These are phyloP conservation scores for Erannis defoliaria DNA, from an alignment of 2,888 invertebrate genomes.

Conservation along the genomic window DNA sequence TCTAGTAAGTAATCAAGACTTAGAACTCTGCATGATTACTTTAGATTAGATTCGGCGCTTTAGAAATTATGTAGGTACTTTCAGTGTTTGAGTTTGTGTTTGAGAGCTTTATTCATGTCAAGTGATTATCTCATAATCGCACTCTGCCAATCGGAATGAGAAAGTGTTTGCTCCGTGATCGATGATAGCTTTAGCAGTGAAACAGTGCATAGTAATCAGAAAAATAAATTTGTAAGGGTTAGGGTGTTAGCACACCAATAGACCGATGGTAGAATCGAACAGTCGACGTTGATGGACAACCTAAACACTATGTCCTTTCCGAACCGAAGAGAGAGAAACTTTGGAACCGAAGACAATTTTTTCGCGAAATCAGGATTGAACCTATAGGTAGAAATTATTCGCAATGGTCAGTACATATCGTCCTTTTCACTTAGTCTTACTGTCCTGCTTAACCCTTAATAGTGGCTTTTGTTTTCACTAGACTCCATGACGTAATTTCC, in stretches of 20 bases:
- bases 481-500: neutral
- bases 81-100: slow-evolving; percentile 28
- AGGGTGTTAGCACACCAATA: no score
- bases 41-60: neutral
- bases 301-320: no score
- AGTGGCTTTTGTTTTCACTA: neutral
- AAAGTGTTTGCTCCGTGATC: slow-evolving; percentile 25
- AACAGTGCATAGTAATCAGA: neutral
- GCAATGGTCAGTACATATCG: no score
- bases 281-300: no score
- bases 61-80: slow-evolving; percentile 12
- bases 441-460: no score
- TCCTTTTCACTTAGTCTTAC: no score
- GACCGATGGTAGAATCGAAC: neutral
- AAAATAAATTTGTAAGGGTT: neutral
- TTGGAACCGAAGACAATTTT: no score
- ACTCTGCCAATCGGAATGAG: slow-evolving; percentile 16
- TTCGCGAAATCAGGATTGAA: no score
- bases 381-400: no score
- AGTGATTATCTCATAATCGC: slow-evolving; percentile 25
- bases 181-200: slow-evolving; percentile 9
- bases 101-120: slow-evolving; percentile 31
- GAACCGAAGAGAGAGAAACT: no score
- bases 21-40: neutral
- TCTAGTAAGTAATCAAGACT: neutral